phyloP scores from a whole-genome alignment of 1,140 invertebrate species.

The Holotrichia oblita region DNA sequence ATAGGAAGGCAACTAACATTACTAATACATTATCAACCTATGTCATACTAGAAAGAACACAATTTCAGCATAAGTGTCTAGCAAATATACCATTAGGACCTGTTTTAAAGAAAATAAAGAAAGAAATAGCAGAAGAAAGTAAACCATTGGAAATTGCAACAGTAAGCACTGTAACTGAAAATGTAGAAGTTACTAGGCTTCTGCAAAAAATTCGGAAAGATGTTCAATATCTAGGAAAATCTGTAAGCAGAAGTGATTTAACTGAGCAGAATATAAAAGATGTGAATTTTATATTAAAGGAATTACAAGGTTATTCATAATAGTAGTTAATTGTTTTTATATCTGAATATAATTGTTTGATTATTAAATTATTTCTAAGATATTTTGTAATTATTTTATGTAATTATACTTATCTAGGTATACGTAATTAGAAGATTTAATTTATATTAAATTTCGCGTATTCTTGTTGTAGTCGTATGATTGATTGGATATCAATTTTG shows the following conservation, averaged over 20 bases:
- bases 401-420: neutral
- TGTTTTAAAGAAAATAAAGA: neutral
- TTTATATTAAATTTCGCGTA: neutral
- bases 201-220: conserved; percentile 29
- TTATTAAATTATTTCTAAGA: neutral
- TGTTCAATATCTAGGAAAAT: conserved; percentile 35
- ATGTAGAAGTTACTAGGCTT: neutral
- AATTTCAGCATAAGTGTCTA: neutral
- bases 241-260: neutral
- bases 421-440: neutral
- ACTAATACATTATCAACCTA: neutral
- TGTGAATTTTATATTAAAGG: conserved; percentile 11
- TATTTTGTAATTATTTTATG: neutral
- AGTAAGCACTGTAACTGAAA: neutral
- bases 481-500: no score
- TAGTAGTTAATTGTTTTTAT: neutral
- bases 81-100: neutral
- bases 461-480: no score
- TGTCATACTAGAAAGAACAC: neutral
- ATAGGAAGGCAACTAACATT: neutral
- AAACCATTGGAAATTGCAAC: neutral
- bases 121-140: neutral
- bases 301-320: neutral
- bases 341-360: neutral
- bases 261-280: conserved; percentile 22